Base-by-base conservation (phyloP, 2,113 vertebrate species). In the Scortum barcoo region DNA sequence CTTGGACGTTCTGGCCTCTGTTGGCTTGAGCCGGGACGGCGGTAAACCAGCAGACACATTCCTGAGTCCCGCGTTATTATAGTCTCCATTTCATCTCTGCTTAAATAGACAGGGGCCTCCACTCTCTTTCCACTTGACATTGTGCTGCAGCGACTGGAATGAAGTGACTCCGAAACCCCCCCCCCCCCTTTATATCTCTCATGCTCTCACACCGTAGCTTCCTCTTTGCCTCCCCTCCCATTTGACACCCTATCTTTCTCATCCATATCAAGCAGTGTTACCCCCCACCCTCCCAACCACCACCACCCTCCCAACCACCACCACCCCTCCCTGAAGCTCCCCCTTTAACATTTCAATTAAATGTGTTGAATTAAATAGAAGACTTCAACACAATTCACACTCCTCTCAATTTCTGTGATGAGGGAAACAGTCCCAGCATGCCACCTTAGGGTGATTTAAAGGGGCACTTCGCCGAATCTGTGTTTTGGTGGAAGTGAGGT, bases 31-130 rank as follows among this genome's bases (percentile, higher is more conserved):
- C 70, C 4, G 28, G 79, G 65, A 74, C 16, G 51, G 83, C 30
- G 67, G 87, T 78, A 56, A 84, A 88, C 79, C 88, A 87, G 79
- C 58, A 84, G 79, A 66, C 81, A 70, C 90, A 91, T 94, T 93
- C 90, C 85, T 85, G 42, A 54, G 5, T 24, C 53, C 72, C 80
- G 84, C 40, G 6, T 88, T 90, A 84, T 87, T 87, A 85, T 85
- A 87, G 82, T 86, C 87, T 88, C 66, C 63, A 69, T 86, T 90
- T 84, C 70, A 81, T 83, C 75, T 78, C 38, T 76, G 40, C 77
- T 78, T 53, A 83, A 88, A 77, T 30, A 80, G 74, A 84, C 67
- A 62, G 38, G n/a, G 77, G 74, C 81, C 76, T 76, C 66, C 30
- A 75, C 40, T 71, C 60, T 72, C 54, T 76, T 42, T 80, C 69